A percentile compares a stretch with the other conserved stretches of the same genome.
Evolutionary conservation across 1,140 invertebrate genomes (phyloP).

Genomic region (Atta cephalotes): DNA sequence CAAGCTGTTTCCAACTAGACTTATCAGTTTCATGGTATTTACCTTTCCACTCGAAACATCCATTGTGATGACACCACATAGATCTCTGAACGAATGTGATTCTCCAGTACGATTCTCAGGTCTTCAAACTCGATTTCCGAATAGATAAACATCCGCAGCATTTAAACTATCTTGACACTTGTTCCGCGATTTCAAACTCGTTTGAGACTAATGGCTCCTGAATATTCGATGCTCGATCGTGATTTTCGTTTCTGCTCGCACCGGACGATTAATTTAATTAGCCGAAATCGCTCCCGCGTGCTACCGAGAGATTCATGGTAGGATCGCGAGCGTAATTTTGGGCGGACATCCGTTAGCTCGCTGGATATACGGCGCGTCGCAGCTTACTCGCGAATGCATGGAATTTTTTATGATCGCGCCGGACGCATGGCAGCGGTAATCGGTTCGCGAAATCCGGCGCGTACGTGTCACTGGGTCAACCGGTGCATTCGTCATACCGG

Average conservation of each 20-base stretch:
- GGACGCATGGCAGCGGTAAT: slow-evolving; percentile 38
- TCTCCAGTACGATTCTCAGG: background rate
- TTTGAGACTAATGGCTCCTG: background rate
- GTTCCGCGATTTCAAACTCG: background rate
- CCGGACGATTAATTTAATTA: slow-evolving; percentile 63
- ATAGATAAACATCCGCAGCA: slow-evolving; percentile 14
- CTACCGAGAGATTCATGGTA: slow-evolving; percentile 53
- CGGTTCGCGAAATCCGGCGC: slow-evolving; percentile 70
- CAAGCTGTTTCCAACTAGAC: background rate
- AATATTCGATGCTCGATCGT: slow-evolving; percentile 28
- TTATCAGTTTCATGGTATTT: slow-evolving; percentile 6
- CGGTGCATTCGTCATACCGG: slow-evolving; percentile 70
- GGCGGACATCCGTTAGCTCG: background rate
- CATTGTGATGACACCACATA: background rate
- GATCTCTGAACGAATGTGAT: background rate
- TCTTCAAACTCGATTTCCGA: background rate
- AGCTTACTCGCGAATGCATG: slow-evolving; percentile 76
- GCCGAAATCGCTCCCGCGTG: slow-evolving; percentile 46
- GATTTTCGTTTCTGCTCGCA: slow-evolving; percentile 6
- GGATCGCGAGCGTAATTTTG: slow-evolving; percentile 65
- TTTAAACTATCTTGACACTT: slow-evolving; percentile 17
- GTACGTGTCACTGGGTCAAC: slow-evolving; percentile 73
- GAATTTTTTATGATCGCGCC: slow-evolving; percentile 76
- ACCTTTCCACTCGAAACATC: background rate
- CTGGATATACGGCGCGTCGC: slow-evolving; percentile 46